A percentile compares a stretch with the other conserved stretches of the same genome.
Evolutionary conservation across 1,140 invertebrate genomes (phyloP).

Genomic region (Conus betulinus): DNA sequence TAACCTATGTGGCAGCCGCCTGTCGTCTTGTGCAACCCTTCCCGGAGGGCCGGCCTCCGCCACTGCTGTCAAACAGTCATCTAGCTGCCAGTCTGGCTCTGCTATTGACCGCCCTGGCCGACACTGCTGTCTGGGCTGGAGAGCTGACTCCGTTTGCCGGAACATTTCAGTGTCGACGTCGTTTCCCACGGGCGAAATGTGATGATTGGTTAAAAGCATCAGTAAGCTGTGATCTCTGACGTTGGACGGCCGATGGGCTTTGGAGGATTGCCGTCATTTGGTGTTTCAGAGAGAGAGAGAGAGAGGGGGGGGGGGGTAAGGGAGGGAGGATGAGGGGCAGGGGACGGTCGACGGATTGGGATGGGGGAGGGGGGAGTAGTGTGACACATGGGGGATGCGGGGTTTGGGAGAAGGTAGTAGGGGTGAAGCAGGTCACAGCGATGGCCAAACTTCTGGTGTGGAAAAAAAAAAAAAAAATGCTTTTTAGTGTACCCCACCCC

Average conservation of each 20-base stretch:
- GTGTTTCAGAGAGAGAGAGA: not conserved
- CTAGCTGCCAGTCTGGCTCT: not conserved
- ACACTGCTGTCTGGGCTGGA: not conserved
- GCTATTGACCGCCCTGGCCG: not conserved
- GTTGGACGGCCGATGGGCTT: constrained; percentile 5
- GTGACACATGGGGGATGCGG: no score
- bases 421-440: no score
- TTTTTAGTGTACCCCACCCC: not conserved
- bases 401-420: not conserved
- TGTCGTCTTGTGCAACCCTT: no score
- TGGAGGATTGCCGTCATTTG: not conserved
- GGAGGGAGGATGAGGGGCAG: not conserved
- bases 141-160: not conserved
- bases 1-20: no score
- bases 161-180: not conserved
- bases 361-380: not conserved
- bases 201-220: constrained; percentile 26
- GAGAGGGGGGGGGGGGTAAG: not conserved
- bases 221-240: constrained; percentile 1
- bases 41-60: not conserved
- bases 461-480: no score
- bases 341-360: not conserved
- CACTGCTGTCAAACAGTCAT: not conserved
- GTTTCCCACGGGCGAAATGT: not conserved
- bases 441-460: no score